Evolutionary conservation across 2,113 vertebrate species (phyloP).

Genomic region (Thomomys bottae): DNA sequence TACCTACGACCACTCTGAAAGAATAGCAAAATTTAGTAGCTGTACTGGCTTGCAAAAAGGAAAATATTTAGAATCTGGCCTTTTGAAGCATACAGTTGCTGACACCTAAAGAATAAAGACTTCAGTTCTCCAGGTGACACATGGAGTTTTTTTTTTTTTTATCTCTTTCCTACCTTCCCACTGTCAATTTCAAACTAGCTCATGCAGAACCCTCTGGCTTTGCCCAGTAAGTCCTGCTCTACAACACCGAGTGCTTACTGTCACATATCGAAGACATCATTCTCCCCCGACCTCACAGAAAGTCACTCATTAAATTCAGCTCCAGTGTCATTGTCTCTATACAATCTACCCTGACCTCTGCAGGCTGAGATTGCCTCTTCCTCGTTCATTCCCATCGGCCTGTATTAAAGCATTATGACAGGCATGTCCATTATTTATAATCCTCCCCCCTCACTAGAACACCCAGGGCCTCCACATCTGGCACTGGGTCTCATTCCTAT

Average conservation of each 20-base stretch:
- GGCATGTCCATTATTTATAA: background rate
- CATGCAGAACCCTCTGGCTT: background rate
- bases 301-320: constrained; percentile 19
- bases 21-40: background rate
- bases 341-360: background rate
- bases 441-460: background rate
- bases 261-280: background rate
- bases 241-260: background rate
- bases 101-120: background rate
- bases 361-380: background rate
- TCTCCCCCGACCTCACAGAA: background rate
- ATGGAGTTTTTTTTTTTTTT: background rate
- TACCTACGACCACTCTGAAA: background rate
- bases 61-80: background rate
- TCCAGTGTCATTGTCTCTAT: background rate
- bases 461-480: background rate
- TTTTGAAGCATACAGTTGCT: background rate
- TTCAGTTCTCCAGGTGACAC: background rate
- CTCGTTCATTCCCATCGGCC: background rate
- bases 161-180: background rate
- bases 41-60: background rate
- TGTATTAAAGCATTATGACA: background rate
- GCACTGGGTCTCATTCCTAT: background rate
- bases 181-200: background rate
- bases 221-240: background rate